A percentile compares a stretch with the other conserved stretches of the same genome.
Conservation (phyloP, 2,888 invertebrate genomes). For the Trissoscelio sp. region DNA sequence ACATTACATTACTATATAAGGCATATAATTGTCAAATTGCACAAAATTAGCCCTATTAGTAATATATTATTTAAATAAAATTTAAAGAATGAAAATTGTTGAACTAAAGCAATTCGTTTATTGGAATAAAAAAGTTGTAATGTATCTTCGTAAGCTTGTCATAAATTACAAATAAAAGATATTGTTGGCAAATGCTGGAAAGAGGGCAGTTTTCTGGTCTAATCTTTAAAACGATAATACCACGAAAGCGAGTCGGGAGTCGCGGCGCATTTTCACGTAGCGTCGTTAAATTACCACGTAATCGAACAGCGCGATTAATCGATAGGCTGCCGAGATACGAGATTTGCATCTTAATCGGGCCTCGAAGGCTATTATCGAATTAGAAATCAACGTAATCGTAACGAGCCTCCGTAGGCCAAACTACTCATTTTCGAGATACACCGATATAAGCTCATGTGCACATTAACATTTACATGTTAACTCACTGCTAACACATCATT, state of each 20-base stretch:
- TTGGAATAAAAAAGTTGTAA: too few species aligned
- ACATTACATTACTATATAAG: too few species aligned
- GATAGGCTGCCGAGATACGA: constrained; percentile 67
- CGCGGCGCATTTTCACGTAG: constrained; percentile 65
- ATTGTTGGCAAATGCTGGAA: constrained; percentile 4
- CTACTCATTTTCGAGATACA: constrained; percentile 27
- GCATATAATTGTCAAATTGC: too few species aligned
- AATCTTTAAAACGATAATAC: constrained; percentile 56
- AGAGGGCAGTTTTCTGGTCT: constrained; percentile 40
- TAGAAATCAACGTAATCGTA: constrained; percentile 67
- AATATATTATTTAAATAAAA: too few species aligned
- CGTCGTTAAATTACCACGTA: constrained; percentile 70
- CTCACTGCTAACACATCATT: constrained; percentile 7
- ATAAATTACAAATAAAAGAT: constrained; percentile 32
- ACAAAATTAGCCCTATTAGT: too few species aligned
- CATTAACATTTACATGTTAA: background rate
- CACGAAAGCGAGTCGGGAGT: constrained; percentile 15
- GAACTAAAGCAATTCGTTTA: too few species aligned
- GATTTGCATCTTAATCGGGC: constrained; percentile 71
- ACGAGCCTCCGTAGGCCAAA: constrained; percentile 55
- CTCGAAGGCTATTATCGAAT: constrained; percentile 67
- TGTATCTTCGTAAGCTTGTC: background rate
- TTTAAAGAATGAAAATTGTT: too few species aligned
- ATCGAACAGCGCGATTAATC: constrained; percentile 70
- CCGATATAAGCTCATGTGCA: background rate